These are phyloP conservation scores for Trichopoda pennipes DNA, from an alignment of 2,888 invertebrate genomes.

Conservation along the genomic window DNA sequence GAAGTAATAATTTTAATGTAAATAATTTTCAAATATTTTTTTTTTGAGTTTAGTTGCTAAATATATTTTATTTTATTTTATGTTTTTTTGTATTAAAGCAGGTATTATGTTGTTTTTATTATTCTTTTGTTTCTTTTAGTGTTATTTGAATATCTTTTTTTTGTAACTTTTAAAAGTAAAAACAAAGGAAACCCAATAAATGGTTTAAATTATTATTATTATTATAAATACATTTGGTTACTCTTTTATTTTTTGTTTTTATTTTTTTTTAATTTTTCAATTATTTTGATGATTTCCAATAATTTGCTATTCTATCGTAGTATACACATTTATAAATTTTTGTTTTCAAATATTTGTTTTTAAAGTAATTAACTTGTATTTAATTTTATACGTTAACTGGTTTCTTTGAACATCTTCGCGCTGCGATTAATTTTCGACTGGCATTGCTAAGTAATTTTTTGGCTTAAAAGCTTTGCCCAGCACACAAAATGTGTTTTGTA, in stretches of 20 bases:
- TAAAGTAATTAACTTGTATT: constrained; percentile 7
- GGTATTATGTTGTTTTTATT: background rate
- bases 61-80: too few species aligned
- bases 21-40: background rate
- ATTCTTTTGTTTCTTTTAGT: constrained; percentile 12
- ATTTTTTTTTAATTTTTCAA: constrained; percentile 7
- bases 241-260: background rate
- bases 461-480: constrained; percentile 63
- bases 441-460: constrained; percentile 57
- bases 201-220: background rate
- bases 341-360: constrained; percentile 1
- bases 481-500: constrained; percentile 46
- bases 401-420: constrained; percentile 68
- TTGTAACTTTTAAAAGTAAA: constrained; percentile 41
- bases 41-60: background rate
- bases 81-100: too few species aligned
- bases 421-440: constrained; percentile 69
- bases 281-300: constrained; percentile 3
- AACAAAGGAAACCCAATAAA: constrained; percentile 13
- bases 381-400: constrained; percentile 42
- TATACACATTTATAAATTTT: background rate
- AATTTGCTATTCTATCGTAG: background rate
- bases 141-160: constrained; percentile 27
- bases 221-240: background rate
- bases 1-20: too few species aligned